phyloP scores from a whole-genome alignment of 2,797 vertebrate genomes.

The Poecile montanus region DNA sequence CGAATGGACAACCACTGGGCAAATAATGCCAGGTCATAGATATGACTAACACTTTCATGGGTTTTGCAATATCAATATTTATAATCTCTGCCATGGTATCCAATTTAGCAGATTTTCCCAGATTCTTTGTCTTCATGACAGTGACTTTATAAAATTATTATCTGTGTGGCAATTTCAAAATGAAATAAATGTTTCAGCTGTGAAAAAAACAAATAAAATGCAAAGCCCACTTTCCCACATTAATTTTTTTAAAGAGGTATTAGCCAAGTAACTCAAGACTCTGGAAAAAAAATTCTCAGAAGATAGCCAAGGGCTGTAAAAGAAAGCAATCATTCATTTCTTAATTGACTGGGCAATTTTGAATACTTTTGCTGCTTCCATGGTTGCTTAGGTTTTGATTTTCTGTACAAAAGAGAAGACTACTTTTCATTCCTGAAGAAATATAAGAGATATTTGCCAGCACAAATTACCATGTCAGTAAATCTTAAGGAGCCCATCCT shows the following conservation, averaged over 20 bases:
- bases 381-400: background rate
- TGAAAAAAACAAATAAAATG: background rate
- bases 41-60: background rate
- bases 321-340: background rate
- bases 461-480: background rate
- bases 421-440: background rate
- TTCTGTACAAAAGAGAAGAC: background rate
- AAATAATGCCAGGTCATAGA: background rate
- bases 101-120: background rate
- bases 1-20: background rate
- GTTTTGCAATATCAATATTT: background rate
- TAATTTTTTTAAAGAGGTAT: background rate
- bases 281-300: background rate
- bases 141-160: background rate
- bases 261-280: background rate
- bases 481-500: background rate
- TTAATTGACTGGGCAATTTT: background rate
- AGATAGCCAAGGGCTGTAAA: background rate
- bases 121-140: background rate
- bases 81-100: background rate
- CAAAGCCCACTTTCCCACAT: background rate
- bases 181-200: background rate
- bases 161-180: background rate
- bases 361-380: background rate
- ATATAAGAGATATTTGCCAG: background rate